Percentiles rank a stretch among this genome's conserved stretches.
phyloP scores from a whole-genome alignment of 92 coral and sea anemone species.

The Metridium senile region DNA sequence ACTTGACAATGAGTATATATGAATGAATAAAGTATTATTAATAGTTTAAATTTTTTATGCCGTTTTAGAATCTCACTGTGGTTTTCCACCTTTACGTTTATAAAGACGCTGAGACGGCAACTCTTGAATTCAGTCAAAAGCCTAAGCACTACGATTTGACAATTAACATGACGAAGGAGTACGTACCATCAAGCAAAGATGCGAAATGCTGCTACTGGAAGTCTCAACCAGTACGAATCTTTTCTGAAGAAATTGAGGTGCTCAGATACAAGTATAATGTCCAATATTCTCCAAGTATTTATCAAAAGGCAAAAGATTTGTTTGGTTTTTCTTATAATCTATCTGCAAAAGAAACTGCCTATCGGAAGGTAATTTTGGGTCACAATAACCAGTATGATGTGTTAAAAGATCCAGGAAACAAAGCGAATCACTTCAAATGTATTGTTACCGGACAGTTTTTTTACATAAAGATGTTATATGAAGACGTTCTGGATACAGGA shows the following conservation, averaged over 20 bases:
- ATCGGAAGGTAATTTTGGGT: background rate
- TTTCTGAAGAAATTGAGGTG: background rate
- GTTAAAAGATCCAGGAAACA: conserved; percentile 27
- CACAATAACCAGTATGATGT: conserved; percentile 62
- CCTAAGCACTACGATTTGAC: conserved; percentile 12
- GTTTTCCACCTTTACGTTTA: conserved; percentile 43
- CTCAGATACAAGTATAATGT: conserved; percentile 51
- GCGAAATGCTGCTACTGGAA: conserved; percentile 40
- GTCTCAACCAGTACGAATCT: conserved; percentile 21
- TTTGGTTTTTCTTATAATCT: background rate
- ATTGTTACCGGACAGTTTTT: conserved; percentile 43
- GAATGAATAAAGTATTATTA: too few relatives aligned
- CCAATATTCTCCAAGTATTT: conserved; percentile 7
- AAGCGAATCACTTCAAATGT: background rate
- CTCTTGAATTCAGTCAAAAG: conserved; percentile 26
- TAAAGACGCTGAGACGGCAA: conserved; percentile 35
- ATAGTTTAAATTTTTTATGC: too few relatives aligned
- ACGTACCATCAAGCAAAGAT: background rate
- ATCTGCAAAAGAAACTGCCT: background rate
- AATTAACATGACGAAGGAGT: background rate
- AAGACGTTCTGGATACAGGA: background rate
- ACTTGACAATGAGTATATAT: too few relatives aligned
- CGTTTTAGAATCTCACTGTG: background rate
- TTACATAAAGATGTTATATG: conserved; percentile 45
- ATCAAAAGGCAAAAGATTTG: background rate